Base-by-base conservation (phyloP, 2,797 vertebrate species). In the Syngnathus acus region DNA sequence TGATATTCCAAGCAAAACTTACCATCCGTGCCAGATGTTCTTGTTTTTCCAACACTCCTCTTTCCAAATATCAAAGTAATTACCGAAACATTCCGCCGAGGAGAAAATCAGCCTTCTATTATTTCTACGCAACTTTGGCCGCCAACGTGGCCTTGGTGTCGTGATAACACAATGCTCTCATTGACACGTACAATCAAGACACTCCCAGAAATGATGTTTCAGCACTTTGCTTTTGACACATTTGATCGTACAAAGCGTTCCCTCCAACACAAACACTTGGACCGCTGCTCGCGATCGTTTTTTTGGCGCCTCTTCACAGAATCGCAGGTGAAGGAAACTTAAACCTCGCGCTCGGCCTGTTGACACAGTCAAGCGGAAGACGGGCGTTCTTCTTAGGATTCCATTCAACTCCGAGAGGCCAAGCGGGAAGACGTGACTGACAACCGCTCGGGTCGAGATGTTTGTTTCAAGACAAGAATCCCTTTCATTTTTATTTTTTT, bases 131-230 rank as follows among this genome's bases (percentile, higher is more conserved):
- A 79, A 75, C 60, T 61, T 77, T 83, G 73, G 79, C 77, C 65
- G 75, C 84, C 77, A 85, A 78, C 78, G 71, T 79, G 71, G 74
- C 71, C 82, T 79, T 86, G 72, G 83, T 80, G 82, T 84, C 82
- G 70, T 73, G 79, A 82, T 81, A 82, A 78, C 77, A 88, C 83
- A 86, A 84, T 71, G 81, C 80, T 57, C 43, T 76, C 78, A 78
- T 81, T 87, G 82, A 86, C 51, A 62, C 74, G 42, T 63, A 38
- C 40, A 68, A 72, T 72, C 62, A 10, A 53, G 51, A 74, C 64
- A 65, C 53, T 63, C 69, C 38, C 54, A 21, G 21, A 38, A 75
- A 71, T 70, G 74, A 75, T 76, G 72, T 77, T 66, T 68, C 55
- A 57, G 65, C 48, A 0, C 58, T 71, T 75, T 78, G 78, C 65